Evolutionary conservation across 2,113 vertebrate species (phyloP).

Genomic region (Elephantulus edwardii): DNA sequence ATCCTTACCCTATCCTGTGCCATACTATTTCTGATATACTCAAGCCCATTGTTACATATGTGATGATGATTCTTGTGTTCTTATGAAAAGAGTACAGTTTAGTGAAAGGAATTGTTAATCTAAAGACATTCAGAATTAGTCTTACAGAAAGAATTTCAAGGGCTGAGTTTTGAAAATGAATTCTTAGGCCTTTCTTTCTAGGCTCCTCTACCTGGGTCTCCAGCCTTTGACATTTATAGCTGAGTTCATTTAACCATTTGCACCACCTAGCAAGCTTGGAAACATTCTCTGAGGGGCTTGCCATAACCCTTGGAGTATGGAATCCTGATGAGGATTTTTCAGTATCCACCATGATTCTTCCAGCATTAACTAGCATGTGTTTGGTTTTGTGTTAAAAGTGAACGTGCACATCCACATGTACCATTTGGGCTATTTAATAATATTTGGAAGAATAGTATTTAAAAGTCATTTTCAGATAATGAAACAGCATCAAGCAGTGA

Average conservation of each 20-base stretch:
- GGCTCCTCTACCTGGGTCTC: no score
- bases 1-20: no score
- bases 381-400: neutral
- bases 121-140: neutral
- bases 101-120: neutral
- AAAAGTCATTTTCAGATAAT: neutral
- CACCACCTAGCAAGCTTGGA: rapidly evolving
- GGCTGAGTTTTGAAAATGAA: no score
- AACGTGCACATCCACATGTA: rapidly evolving
- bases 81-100: no score
- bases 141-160: neutral
- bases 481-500: rapidly evolving
- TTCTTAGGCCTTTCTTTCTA: no score
- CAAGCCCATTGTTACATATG: no score
- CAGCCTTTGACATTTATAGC: no score
- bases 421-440: no score
- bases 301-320: neutral
- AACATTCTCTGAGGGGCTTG: rapidly evolving
- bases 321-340: neutral
- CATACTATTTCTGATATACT: no score
- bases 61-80: no score
- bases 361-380: rapidly evolving
- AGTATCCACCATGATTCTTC: neutral
- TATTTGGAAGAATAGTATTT: no score
- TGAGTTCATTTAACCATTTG: no score